Evolutionary conservation across 2,797 vertebrate genomes (phyloP).

Genomic region (Taeniopygia guttata): DNA sequence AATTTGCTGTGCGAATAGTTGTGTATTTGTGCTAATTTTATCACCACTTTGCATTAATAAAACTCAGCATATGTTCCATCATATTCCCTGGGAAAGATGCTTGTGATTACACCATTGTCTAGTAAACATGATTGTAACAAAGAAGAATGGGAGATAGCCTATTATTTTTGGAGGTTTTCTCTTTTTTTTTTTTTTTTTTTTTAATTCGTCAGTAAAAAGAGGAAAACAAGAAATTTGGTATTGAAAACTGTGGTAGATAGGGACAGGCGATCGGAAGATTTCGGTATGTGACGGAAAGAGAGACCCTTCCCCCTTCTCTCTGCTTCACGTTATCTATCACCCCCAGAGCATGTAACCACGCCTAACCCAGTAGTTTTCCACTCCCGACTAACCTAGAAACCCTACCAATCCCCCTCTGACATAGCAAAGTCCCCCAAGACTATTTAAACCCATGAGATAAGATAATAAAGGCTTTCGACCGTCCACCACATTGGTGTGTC

Average conservation of each 20-base stretch:
- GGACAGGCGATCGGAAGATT: too few relatives aligned
- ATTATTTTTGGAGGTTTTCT: not conserved
- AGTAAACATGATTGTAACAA: not conserved
- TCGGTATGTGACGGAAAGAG: too few relatives aligned
- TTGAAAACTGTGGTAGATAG: not conserved
- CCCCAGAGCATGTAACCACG: too few relatives aligned
- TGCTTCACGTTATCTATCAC: too few relatives aligned
- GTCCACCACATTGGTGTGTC: too few relatives aligned
- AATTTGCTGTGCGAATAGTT: not conserved
- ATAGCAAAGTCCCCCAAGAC: too few relatives aligned
- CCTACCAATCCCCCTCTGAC: too few relatives aligned
- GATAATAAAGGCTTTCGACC: too few relatives aligned
- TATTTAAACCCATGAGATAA: too few relatives aligned
- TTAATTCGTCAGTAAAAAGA: not conserved
- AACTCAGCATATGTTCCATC: not conserved
- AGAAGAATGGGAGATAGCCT: not conserved
- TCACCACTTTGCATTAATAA: not conserved
- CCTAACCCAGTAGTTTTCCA: too few relatives aligned
- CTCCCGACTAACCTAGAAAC: too few relatives aligned
- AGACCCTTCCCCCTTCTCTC: too few relatives aligned
- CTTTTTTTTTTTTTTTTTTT: not conserved
- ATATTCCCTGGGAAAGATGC: not conserved
- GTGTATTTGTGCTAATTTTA: not conserved
- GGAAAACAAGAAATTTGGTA: not conserved
- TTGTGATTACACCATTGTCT: not conserved